phyloP scores from a whole-genome alignment of 2,888 invertebrate genomes.

The Eupithecia exiguata region DNA sequence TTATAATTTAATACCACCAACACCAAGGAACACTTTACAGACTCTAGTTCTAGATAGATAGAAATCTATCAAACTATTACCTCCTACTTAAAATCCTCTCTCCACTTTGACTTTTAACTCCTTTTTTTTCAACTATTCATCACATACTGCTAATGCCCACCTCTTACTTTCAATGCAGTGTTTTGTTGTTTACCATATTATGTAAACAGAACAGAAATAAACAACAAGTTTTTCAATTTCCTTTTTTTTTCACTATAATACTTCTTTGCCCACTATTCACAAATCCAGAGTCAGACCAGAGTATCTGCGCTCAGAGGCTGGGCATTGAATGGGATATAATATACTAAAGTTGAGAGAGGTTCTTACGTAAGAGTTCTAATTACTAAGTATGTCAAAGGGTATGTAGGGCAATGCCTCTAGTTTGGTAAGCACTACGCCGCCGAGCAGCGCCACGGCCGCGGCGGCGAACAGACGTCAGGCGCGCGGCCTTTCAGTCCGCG shows the following conservation, averaged over 20 bases:
- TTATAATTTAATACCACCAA: neutral
- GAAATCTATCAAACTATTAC: neutral
- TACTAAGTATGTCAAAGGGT: slow-evolving; percentile 42
- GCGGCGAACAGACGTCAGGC: slow-evolving; percentile 79
- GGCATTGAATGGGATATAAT: neutral
- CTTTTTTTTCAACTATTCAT: too few relatives aligned
- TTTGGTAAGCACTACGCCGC: slow-evolving; percentile 63
- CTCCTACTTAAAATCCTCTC: neutral
- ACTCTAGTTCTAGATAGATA: neutral
- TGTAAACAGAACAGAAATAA: neutral
- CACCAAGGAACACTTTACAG: neutral
- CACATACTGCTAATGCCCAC: neutral
- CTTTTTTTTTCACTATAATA: neutral
- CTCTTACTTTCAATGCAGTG: neutral
- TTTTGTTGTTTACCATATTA: neutral
- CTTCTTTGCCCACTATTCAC: neutral
- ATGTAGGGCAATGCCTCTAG: slow-evolving; percentile 57
- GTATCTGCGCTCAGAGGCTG: neutral
- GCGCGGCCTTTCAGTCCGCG: slow-evolving; percentile 64
- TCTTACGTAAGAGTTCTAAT: neutral
- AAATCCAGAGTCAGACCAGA: neutral
- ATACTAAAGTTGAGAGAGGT: neutral
- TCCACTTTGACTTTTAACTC: neutral
- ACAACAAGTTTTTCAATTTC: neutral
- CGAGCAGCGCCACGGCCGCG: slow-evolving; percentile 67